Percentiles rank a stretch among this genome's conserved stretches.
These are phyloP conservation scores for Anarhynchus alexandrinus DNA, from an alignment of 2,113 vertebrate species.

Conservation along the genomic window DNA sequence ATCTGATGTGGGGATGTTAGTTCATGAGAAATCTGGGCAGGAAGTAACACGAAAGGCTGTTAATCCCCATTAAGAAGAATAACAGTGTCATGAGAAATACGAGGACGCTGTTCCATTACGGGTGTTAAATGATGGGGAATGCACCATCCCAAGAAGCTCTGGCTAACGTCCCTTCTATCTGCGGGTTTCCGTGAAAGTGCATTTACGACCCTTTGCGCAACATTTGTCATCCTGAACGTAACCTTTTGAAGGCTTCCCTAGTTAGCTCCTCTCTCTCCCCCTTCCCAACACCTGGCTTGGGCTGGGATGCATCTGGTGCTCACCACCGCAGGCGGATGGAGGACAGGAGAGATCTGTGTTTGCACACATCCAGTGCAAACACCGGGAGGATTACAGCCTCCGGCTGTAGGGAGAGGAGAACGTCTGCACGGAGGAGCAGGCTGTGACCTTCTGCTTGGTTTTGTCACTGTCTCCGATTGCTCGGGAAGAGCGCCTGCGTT, in stretches of 20 bases:
- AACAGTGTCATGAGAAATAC: constrained; percentile 35
- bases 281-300: neutral
- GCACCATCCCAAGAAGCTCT: constrained; percentile 6
- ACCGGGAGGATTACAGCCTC: neutral
- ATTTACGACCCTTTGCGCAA: constrained; percentile 14
- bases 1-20: constrained; percentile 42
- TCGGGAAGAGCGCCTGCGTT: neutral
- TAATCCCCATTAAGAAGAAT: constrained; percentile 36
- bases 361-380: constrained; percentile 5
- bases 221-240: constrained; percentile 23
- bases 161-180: neutral
- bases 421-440: neutral
- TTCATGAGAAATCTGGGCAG: constrained; percentile 33
- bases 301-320: neutral
- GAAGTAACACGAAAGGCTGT: constrained; percentile 22
- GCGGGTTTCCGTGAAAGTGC: neutral
- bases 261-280: neutral
- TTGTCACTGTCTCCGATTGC: neutral
- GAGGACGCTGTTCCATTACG: neutral
- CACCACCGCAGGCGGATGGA: neutral
- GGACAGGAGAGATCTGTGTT: neutral
- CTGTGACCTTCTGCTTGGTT: constrained; percentile 4
- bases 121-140: constrained; percentile 39
- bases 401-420: neutral
- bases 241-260: constrained; percentile 33